Evolutionary conservation across 2,888 invertebrate genomes (phyloP).

Genomic region (Chrysodeixis includens): DNA sequence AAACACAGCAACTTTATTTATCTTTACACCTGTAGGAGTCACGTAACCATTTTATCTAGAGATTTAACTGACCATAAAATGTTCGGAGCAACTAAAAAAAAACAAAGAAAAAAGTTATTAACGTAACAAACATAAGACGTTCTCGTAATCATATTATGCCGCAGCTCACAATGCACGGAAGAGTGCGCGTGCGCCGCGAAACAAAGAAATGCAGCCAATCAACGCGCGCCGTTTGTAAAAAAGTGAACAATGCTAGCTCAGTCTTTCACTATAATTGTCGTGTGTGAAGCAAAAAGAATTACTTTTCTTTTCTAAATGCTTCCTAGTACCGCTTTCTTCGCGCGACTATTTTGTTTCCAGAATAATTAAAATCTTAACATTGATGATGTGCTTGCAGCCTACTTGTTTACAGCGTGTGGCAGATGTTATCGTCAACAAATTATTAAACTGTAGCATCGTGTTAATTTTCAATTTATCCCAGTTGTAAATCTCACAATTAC

Average conservation of each 20-base stretch:
- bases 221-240: conserved; percentile 69
- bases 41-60: conserved; percentile 39
- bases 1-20: background rate
- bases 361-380: conserved; percentile 28
- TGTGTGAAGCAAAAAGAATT: conserved; percentile 69
- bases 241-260: conserved; percentile 71
- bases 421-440: conserved; percentile 13
- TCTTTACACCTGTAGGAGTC: conserved; percentile 21
- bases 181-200: conserved; percentile 58
- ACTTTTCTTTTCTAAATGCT: conserved; percentile 85
- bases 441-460: background rate
- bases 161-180: conserved; percentile 80
- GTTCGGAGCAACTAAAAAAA: conserved; percentile 34
- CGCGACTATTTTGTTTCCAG: conserved; percentile 27
- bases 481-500: no score
- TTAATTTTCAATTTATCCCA: background rate
- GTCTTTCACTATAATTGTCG: conserved; percentile 83
- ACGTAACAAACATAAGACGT: conserved; percentile 55
- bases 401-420: conserved; percentile 3
- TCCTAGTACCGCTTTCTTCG: conserved; percentile 77
- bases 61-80: conserved; percentile 56
- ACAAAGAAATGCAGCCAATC: conserved; percentile 63
- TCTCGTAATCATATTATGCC: conserved; percentile 63
- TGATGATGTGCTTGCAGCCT: background rate
- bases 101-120: conserved; percentile 51